These are phyloP conservation scores for Heliangelus exortis DNA, from an alignment of 2,797 vertebrate genomes.

Conservation along the genomic window DNA sequence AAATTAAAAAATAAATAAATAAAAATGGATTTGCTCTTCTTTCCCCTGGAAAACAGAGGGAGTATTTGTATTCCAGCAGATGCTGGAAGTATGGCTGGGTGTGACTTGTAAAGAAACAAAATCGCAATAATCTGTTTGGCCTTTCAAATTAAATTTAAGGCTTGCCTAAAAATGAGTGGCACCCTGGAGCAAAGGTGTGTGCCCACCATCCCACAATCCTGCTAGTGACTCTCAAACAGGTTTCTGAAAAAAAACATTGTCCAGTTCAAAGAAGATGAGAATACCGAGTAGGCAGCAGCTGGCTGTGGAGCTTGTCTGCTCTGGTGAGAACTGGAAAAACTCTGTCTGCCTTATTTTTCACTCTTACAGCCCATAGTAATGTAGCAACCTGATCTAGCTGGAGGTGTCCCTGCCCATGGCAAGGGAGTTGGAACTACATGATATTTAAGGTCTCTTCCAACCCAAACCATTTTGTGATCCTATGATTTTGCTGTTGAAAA, in stretches of 20 bases:
- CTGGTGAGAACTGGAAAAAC: background rate
- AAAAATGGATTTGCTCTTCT: background rate
- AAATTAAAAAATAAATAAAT: background rate
- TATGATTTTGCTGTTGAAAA: background rate
- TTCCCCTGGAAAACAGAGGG: background rate
- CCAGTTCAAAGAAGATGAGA: background rate
- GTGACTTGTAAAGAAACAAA: background rate
- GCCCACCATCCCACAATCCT: background rate
- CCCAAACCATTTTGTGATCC: too few relatives aligned
- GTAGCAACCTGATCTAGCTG: too few relatives aligned
- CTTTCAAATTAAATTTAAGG: background rate
- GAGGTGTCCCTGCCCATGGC: too few relatives aligned
- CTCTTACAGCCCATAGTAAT: background rate
- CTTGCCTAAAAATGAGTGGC: background rate
- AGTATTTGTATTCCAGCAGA: background rate
- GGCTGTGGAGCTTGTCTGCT: background rate
- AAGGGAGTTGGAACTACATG: too few relatives aligned
- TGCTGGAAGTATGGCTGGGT: background rate
- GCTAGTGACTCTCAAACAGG: accelerated
- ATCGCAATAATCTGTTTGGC: background rate
- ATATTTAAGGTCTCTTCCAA: too few relatives aligned
- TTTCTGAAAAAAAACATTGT: background rate
- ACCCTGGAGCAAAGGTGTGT: background rate
- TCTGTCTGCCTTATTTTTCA: background rate
- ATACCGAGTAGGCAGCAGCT: background rate